Conservation (phyloP, 2,113 vertebrate genomes). For the Orycteropus afer region DNA sequence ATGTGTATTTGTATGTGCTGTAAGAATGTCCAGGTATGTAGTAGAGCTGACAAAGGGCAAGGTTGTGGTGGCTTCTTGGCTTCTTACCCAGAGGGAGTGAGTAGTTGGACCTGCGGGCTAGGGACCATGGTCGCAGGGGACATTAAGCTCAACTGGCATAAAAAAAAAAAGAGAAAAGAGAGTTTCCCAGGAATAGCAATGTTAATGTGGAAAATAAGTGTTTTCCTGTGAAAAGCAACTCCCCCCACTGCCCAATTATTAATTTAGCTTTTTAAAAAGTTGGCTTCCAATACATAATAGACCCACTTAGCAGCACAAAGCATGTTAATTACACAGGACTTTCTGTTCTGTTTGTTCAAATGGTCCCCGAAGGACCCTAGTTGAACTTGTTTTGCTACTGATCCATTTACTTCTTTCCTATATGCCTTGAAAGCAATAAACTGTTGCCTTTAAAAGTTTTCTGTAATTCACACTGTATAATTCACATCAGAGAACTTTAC, state of each 20-base stretch:
- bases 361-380: background rate
- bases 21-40: no score
- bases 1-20: no score
- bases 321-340: background rate
- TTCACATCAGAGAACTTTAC: background rate
- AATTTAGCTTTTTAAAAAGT: background rate
- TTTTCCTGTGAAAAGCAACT: no score
- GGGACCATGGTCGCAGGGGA: no score
- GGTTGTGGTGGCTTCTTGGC: no score
- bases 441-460: background rate
- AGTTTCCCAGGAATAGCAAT: background rate
- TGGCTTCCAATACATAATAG: background rate
- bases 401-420: background rate
- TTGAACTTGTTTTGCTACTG: background rate
- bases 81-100: no score
- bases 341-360: slow-evolving; percentile 33
- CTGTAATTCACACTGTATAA: background rate
- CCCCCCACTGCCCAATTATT: background rate
- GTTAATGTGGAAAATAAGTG: no score
- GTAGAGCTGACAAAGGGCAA: no score
- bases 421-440: slow-evolving; percentile 15
- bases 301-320: background rate
- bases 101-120: no score
- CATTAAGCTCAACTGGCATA: no score
- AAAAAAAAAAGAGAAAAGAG: no score